phyloP scores from a whole-genome alignment of 2,113 vertebrate genomes.

The Sylvietta virens region DNA sequence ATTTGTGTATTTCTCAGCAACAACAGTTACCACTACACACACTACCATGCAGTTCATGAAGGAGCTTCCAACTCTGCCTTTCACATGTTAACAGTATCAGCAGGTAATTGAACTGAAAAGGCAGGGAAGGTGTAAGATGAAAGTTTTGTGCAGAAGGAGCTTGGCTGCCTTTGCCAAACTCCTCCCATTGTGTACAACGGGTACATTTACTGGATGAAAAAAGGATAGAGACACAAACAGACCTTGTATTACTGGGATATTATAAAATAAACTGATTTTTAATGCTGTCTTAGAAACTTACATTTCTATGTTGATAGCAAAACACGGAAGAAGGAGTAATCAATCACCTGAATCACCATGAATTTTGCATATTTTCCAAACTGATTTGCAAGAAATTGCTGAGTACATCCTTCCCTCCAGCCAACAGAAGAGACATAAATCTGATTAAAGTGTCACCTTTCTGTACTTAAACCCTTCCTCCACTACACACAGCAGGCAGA shows the following conservation, averaged over 20 bases:
- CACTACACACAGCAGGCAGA: background rate
- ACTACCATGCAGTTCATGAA: background rate
- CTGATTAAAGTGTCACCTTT: background rate
- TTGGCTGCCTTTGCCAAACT: background rate
- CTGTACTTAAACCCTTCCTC: background rate
- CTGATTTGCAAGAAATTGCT: background rate
- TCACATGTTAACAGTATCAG: background rate
- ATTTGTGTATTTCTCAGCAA: background rate
- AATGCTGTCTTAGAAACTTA: background rate
- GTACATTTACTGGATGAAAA: background rate
- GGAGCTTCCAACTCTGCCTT: background rate
- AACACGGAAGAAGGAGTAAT: background rate
- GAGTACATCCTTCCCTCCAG: background rate
- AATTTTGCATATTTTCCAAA: background rate
- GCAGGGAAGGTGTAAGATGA: background rate
- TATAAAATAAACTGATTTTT: background rate
- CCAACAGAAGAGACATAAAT: background rate
- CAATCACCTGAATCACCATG: background rate
- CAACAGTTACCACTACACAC: background rate
- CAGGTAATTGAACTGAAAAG: background rate
- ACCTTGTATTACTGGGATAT: background rate
- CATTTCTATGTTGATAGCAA: background rate
- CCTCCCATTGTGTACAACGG: background rate
- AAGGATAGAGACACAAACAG: background rate
- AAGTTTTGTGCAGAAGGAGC: background rate